Evolutionary conservation across 2,797 vertebrate genomes (phyloP).

Genomic region (Karalla daura): DNA sequence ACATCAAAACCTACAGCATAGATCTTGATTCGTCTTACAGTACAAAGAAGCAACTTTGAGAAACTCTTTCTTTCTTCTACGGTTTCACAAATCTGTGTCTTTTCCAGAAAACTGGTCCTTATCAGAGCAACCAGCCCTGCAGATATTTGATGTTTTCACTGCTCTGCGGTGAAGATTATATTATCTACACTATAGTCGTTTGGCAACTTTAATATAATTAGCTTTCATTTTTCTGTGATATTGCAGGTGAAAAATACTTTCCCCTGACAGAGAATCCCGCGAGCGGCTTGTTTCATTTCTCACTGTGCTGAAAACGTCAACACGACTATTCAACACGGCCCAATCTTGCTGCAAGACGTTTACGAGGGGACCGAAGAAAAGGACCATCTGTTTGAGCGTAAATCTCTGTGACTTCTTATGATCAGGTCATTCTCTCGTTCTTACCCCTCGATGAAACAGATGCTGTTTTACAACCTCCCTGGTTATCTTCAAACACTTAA

Average conservation of each 20-base stretch:
- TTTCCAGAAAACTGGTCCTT: no score
- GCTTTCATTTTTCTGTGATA: neutral
- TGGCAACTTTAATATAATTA: neutral
- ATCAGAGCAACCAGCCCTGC: no score
- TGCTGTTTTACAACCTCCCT: slow-evolving; percentile 29
- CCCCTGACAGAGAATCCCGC: neutral
- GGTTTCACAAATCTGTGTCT: no score
- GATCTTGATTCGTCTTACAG: no score
- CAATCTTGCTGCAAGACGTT: neutral
- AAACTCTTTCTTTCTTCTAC: no score
- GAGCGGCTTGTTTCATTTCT: neutral
- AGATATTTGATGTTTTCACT: no score
- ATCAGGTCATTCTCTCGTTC: neutral
- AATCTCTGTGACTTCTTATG: slow-evolving; percentile 2
- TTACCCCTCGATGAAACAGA: slow-evolving; percentile 31
- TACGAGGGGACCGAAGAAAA: slow-evolving; percentile 4
- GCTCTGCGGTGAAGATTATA: neutral
- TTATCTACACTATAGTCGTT: no score
- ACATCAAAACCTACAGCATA: no score
- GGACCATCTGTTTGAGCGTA: slow-evolving; percentile 11
- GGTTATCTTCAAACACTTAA: slow-evolving; percentile 29
- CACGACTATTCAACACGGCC: neutral
- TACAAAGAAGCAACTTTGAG: no score
- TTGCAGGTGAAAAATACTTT: neutral
- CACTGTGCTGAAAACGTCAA: neutral